phyloP scores from a whole-genome alignment of 2,888 invertebrate genomes.

The Keiferia lycopersicella region DNA sequence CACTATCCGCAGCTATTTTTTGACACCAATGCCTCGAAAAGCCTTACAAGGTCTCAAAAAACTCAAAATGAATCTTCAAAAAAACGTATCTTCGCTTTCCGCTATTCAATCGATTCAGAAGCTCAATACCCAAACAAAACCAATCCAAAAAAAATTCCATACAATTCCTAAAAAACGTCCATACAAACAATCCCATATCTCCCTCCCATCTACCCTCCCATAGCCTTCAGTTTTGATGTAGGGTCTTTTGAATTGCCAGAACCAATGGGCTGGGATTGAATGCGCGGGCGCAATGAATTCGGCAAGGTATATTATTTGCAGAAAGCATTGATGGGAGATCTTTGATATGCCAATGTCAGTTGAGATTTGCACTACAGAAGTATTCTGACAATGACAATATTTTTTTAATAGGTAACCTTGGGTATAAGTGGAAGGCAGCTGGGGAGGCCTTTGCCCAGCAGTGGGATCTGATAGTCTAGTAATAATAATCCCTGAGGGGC shows the following conservation, averaged over 20 bases:
- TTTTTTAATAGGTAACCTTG: too few relatives aligned
- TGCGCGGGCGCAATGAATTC: not conserved
- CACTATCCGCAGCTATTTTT: too few relatives aligned
- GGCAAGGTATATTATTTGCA: not conserved
- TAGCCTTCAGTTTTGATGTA: conserved; percentile 4
- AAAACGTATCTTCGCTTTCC: not conserved
- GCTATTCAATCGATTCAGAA: conserved; percentile 1
- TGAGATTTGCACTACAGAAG: too few relatives aligned
- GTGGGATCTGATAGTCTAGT: too few relatives aligned
- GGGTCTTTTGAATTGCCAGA: conserved; percentile 11
- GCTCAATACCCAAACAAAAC: not conserved
- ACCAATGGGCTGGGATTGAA: not conserved
- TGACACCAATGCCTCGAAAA: too few relatives aligned
- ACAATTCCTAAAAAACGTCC: conserved; percentile 7
- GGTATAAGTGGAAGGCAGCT: too few relatives aligned
- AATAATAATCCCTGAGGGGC: too few relatives aligned
- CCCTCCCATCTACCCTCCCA: not conserved
- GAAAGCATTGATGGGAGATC: too few relatives aligned
- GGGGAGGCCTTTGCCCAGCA: too few relatives aligned
- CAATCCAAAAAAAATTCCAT: not conserved
- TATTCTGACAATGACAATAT: too few relatives aligned
- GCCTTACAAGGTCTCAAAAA: too few relatives aligned
- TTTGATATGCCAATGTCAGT: too few relatives aligned
- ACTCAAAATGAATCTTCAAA: not conserved
- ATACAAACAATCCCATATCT: conserved; percentile 6